phyloP scores from a whole-genome alignment of 1,140 invertebrate species.

The Phocides pigmalion region DNA sequence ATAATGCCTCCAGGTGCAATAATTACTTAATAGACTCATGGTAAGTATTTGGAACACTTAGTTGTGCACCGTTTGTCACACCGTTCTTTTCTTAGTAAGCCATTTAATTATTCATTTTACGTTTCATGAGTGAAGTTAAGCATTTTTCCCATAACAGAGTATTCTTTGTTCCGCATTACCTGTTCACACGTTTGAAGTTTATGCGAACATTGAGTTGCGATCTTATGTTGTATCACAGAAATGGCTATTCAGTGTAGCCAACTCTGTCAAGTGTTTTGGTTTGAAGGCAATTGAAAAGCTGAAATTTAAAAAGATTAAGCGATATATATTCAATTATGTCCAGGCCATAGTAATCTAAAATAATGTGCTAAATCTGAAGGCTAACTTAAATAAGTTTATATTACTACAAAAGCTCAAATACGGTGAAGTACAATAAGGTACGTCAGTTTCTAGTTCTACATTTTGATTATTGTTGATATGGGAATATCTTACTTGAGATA shows the following conservation, averaged over 20 bases:
- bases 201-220: slow-evolving; percentile 17
- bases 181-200: slow-evolving; percentile 31
- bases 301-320: too few species aligned
- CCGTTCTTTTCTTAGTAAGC: slow-evolving; percentile 24
- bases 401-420: too few species aligned
- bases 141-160: slow-evolving; percentile 25
- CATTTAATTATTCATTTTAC: slow-evolving; percentile 31
- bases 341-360: too few species aligned
- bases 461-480: too few species aligned
- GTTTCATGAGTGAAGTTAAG: slow-evolving; percentile 6
- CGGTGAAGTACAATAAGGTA: too few species aligned
- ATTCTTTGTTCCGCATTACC: slow-evolving; percentile 30
- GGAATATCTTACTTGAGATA: too few species aligned
- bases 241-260: not conserved
- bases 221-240: slow-evolving; percentile 9
- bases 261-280: not conserved
- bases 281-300: not conserved
- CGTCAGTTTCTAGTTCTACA: too few species aligned
- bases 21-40: slow-evolving; percentile 16
- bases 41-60: slow-evolving; percentile 14
- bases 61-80: slow-evolving; percentile 4
- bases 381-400: too few species aligned
- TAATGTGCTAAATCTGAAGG: too few species aligned
- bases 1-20: not conserved
- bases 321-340: too few species aligned